A percentile compares a stretch with the other conserved stretches of the same genome.
Evolutionary conservation across 2,113 vertebrate species (phyloP).

Genomic region (Typhlomys cinereus): DNA sequence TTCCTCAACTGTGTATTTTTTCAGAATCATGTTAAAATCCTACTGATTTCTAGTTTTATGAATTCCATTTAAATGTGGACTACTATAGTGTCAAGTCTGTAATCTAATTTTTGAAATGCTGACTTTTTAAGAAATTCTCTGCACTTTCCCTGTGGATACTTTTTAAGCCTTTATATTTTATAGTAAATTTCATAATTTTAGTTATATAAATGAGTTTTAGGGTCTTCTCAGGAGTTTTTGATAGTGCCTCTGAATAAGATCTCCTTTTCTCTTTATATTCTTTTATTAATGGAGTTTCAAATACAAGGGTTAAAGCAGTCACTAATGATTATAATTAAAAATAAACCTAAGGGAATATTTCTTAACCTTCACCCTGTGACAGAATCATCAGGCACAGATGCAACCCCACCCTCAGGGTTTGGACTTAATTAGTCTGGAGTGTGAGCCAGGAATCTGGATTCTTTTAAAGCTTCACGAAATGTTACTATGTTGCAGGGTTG

Average conservation of each 20-base stretch:
- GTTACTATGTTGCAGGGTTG: neutral
- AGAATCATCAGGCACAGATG: neutral
- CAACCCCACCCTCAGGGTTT: neutral
- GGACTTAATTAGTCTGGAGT: neutral
- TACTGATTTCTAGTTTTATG: neutral
- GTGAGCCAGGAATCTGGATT: neutral
- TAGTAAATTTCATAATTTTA: constrained; percentile 30
- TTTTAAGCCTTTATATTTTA: constrained; percentile 25
- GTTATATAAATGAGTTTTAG: constrained; percentile 32
- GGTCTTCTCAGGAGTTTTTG: constrained; percentile 33
- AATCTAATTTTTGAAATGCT: constrained; percentile 20
- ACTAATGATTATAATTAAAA: constrained; percentile 56
- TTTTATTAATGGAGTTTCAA: neutral
- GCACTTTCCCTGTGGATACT: neutral
- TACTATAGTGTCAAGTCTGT: constrained; percentile 8
- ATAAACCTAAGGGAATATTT: neutral
- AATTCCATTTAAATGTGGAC: constrained; percentile 4
- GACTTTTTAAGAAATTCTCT: constrained; percentile 30
- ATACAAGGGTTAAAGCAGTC: neutral
- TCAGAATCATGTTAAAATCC: constrained; percentile 31
- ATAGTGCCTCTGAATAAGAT: constrained; percentile 13
- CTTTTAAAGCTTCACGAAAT: neutral
- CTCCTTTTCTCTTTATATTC: neutral
- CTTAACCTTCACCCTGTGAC: neutral
- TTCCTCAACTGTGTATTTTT: neutral